Evolutionary conservation across 37 sponge, comb jelly and placozoan genomes (phyloP), one percentile per base, ranked within the genome.

Genomic region (Lycopodina hypogea): DNA sequence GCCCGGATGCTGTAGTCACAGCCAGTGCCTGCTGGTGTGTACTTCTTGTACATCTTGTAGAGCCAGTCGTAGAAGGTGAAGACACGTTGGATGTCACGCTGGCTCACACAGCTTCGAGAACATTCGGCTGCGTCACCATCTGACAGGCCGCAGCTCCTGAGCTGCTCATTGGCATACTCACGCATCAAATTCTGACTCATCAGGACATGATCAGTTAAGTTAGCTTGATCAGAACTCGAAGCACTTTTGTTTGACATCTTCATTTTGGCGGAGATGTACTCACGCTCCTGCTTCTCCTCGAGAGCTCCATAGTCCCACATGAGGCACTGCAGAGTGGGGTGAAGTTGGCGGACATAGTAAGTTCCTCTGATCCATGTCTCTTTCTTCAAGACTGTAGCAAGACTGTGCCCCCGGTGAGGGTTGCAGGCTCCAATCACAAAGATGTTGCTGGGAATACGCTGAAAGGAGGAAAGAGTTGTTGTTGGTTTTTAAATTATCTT

Each of bases 251-350:
- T 53, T 35, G 58, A 76, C 72, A 92, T 81, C 17, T 67, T 72
- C 75, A 93, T 66, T 65, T 89, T 93, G 19, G 77, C 83, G 6
- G 63, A 26, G 36, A 95, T 81, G 64, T 95, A 95, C 40, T 85
- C 87, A 30, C 82, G 53, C 68, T 95, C 95, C 59, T 95, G 95
- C 24, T 86, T 28, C 42, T 79, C 75, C 21, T 77, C 76, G 26
- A 95, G 87, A 8, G 92, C 82, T 2, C 95, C 95, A 74, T 90
- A 94, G 76, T 90, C 85, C 95, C 95, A 94, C 76, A 72, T 82
- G 40, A 94, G 71, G 78, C 74, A 75, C 23, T 72, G 80, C 29
- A 95, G 68, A 18, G 92, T 91, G 17, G 95, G 95, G 42, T 88
- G 95, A 22, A 95, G 75, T 12, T 68, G 80, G 6, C 83, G 89